Percentiles rank a stretch among this genome's conserved stretches.
These are phyloP conservation scores for Mizuhopecten yessoensis DNA, from an alignment of 1,140 invertebrate genomes.

Conservation along the genomic window DNA sequence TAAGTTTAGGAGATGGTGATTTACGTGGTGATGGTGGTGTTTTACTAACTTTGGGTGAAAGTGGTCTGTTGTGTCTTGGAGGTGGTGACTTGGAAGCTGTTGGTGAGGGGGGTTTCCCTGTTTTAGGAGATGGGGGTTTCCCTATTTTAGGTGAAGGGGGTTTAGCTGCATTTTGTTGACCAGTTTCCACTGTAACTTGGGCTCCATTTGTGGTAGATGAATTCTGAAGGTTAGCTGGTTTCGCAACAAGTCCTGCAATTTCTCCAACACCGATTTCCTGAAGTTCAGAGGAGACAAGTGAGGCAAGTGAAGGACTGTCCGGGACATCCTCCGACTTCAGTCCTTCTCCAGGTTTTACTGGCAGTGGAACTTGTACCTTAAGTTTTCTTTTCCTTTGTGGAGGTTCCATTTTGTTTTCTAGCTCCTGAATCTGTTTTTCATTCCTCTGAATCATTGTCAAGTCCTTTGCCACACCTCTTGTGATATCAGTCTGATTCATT, in stretches of 20 bases:
- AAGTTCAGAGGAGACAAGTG: not conserved
- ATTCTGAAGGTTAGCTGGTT: not conserved
- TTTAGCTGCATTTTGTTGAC: not conserved
- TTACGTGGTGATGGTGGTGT: not conserved
- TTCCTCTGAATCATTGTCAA: not conserved
- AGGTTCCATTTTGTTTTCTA: not conserved
- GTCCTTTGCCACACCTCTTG: not conserved
- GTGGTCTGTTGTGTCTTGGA: conserved; percentile 7
- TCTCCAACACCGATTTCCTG: not conserved
- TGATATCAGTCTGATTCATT: not conserved
- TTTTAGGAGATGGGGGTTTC: conserved; percentile 2
- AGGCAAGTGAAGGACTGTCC: not conserved
- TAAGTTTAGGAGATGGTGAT: not conserved
- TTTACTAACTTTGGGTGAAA: conserved; percentile 18
- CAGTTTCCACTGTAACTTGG: not conserved
- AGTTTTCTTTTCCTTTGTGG: conserved; percentile 5
- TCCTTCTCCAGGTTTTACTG: not conserved
- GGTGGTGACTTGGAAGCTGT: not conserved
- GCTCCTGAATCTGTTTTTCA: not conserved
- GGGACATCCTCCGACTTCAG: not conserved
- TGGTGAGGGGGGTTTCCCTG: not conserved
- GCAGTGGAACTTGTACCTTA: not conserved
- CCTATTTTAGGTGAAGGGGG: not conserved
- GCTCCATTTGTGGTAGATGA: not conserved
- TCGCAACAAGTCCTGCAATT: not conserved